Base-by-base conservation (phyloP, 23 tunicate species). In the Styela plicata region DNA sequence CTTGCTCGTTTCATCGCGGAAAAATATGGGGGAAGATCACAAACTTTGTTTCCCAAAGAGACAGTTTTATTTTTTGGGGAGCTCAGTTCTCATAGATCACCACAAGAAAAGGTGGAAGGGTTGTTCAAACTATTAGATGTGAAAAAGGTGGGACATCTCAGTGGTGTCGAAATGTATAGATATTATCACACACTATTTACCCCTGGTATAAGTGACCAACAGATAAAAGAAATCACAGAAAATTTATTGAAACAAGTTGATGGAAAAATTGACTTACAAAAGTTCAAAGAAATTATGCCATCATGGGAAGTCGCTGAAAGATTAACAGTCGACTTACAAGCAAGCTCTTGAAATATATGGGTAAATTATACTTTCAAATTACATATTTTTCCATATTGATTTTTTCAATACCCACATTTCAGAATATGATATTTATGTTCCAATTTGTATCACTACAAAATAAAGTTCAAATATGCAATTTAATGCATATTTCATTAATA, bases 141-240 rank as follows among this genome's bases (percentile, higher is more conserved):
- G 1, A 82, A 79, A 36, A 86, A 83, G 64, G 34, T 91, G 21
- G 97, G 85, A 25, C 70, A 77, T 62, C 79, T 91, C 0, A 79
- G 84, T n/a, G 91, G 91, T 13, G 86, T 91, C 34, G 97, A 91
- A 73, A 52, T 91, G 85, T 91, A 86, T 70, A 80, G 97, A 24
- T 86, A 64, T 37, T 91, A 91, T 65, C 97, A 91, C 68, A 13
- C 84, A 2, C 36, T 91, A 75, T 63, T 91, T 26, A 87, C 87
- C 17, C 97, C 97, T 26, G 76, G 91, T 10, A 62, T 91, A 32
- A 86, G 71, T 36, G 79, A 91, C 61, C 62, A 78, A 28, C 90
- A 86, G 64, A 91, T 91, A 21, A 86, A 91, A 78, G 61, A 78
- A 1, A 64, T 91, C 17, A 86, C 97, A 16, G 89, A 86, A 83